These are phyloP conservation scores for Geodia barretti DNA, from an alignment of 37 sponge, comb jelly and placozoan genomes.

Conservation along the genomic window DNA sequence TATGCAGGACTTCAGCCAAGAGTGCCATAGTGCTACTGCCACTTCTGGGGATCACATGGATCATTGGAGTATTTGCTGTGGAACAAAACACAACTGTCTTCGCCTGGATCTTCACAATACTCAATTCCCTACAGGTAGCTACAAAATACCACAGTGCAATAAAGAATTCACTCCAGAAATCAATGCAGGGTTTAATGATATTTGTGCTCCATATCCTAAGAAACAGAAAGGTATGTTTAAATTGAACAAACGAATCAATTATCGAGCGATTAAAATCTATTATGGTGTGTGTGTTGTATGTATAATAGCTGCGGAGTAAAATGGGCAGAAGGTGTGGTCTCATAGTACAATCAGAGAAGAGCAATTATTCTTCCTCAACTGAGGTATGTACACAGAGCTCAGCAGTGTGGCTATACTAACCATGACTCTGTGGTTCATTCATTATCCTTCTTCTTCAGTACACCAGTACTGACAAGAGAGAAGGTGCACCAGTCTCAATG, in stretches of 20 bases:
- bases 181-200: conserved; percentile 8
- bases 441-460: background rate
- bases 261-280: too few relatives aligned
- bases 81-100: conserved; percentile 7
- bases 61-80: conserved; percentile 35
- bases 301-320: too few relatives aligned
- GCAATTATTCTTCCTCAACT: too few relatives aligned
- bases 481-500: too few relatives aligned
- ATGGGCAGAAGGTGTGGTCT: too few relatives aligned
- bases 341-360: too few relatives aligned
- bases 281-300: too few relatives aligned
- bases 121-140: conserved; percentile 40
- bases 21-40: conserved; percentile 3
- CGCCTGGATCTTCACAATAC: conserved; percentile 23
- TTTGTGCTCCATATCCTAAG: conserved; percentile 19
- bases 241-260: too few relatives aligned
- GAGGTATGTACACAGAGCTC: background rate
- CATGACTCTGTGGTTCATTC: too few relatives aligned
- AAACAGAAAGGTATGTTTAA: conserved; percentile 9
- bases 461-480: background rate
- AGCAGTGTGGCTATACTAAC: too few relatives aligned
- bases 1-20: conserved; percentile 14
- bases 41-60: conserved; percentile 34
- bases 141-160: background rate
- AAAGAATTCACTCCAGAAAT: too few relatives aligned